Evolutionary conservation across 2,888 invertebrate species (phyloP), one percentile per base, ranked within the genome.

Genomic region (Sycophila texana): DNA sequence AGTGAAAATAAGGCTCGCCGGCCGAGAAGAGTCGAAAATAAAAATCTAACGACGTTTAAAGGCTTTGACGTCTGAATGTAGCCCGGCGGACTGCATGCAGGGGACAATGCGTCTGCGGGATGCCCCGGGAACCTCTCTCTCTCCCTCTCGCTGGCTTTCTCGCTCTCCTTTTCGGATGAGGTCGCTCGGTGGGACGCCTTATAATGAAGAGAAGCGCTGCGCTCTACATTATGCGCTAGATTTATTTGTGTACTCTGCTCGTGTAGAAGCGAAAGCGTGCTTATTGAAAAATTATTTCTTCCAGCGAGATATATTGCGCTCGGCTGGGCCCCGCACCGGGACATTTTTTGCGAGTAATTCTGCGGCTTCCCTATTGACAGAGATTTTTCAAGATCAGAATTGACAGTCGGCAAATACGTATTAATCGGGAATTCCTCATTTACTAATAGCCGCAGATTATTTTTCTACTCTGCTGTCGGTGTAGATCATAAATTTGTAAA

Each of bases 41-140:
- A 85, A 86, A 86, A 83, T 85, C 85, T 82, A 84, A 83, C 84
- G 82, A 83, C 81, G 79, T 73, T 83, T 79, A 83, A 83, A 83
- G 81, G 83, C 81, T 81, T 84, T 83, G 82, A 82, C 79, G 78
- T 83, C 82, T 83, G 82, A 83, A 83, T 83, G 80, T 79, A 22
- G 39, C 39, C 39, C 20, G 47, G 58, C 51, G 60, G 63, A 70
- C 39, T n/a, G 26, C 60, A 10, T 16, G 30, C 30, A 68, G 51
- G 58, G 74, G 80, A 82, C 81, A 82, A 83, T 83, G 70, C 58
- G 79, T 74, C 82, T 60, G 57, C 73, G 82, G 81, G 79, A 77
- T 71, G 22, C 65, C 74, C n/a, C 70, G 73, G 67, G 47, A 66
- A 71, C 51, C 49, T 72, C 66, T 2, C 67, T 20, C 20, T 4